Conservation (phyloP, 2,113 vertebrate genomes). For the Caranx ignobilis region DNA sequence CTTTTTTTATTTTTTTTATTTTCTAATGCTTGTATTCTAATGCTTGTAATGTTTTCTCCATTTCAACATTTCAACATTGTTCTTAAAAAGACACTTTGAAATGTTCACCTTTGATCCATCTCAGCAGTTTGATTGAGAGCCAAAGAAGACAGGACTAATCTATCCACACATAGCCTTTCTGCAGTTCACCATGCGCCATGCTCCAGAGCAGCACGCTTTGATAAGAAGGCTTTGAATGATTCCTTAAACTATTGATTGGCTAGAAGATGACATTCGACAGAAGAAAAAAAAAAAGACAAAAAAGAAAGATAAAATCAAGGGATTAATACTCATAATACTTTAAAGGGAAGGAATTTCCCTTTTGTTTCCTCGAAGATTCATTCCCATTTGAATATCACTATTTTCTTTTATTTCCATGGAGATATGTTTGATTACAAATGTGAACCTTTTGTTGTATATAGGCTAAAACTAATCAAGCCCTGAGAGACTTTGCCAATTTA, state of each 20-base stretch:
- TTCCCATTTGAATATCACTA: slow-evolving; percentile 30
- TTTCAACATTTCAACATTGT: slow-evolving; percentile 1
- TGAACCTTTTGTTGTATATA: background rate
- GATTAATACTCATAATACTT: slow-evolving; percentile 56
- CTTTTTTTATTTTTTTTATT: no score
- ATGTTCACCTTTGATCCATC: slow-evolving; percentile 74
- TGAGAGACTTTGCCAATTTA: slow-evolving; percentile 8
- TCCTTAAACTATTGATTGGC: slow-evolving; percentile 76
- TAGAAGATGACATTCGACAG: slow-evolving; percentile 62
- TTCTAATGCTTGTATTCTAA: slow-evolving; percentile 7
- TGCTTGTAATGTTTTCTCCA: slow-evolving; percentile 23
- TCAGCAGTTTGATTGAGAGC: slow-evolving; percentile 70
- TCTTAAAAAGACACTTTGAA: slow-evolving; percentile 60
- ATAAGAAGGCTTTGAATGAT: slow-evolving; percentile 79
- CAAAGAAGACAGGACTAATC: slow-evolving; percentile 74
- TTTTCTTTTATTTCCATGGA: slow-evolving; percentile 13
- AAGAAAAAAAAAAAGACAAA: slow-evolving; percentile 40
- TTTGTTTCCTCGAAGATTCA: background rate
- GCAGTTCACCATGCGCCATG: slow-evolving; percentile 10
- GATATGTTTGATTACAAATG: slow-evolving; percentile 7
- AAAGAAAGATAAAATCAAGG: slow-evolving; percentile 50
- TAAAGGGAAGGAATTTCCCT: slow-evolving; percentile 42
- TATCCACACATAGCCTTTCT: slow-evolving; percentile 44
- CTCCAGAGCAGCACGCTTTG: slow-evolving; percentile 70
- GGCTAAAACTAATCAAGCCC: slow-evolving; percentile 9